A percentile compares a stretch with the other conserved stretches of the same genome.
Conservation (phyloP, 2,888 invertebrate genomes). For the Tinea trinotella region DNA sequence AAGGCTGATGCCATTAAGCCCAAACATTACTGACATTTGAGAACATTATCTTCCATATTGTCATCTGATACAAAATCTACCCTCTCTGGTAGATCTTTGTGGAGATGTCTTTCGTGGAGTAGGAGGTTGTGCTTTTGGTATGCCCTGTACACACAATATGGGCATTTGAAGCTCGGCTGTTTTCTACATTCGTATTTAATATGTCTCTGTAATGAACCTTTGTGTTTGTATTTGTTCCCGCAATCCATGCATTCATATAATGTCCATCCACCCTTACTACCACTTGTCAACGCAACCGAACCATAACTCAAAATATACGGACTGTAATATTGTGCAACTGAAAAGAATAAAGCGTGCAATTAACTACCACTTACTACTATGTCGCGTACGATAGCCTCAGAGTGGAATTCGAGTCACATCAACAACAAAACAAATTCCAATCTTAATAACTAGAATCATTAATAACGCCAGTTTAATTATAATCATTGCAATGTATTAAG, state of each 20-base stretch:
- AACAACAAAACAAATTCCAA: too few species aligned
- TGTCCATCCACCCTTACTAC: slow-evolving; percentile 56
- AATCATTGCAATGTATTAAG: slow-evolving; percentile 30
- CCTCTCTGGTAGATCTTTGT: slow-evolving; percentile 68
- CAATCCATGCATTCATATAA: slow-evolving; percentile 78
- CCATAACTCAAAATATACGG: slow-evolving; percentile 71
- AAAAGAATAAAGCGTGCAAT: slow-evolving; percentile 55
- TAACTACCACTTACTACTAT: slow-evolving; percentile 21
- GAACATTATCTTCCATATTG: not conserved
- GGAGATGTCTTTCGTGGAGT: slow-evolving; percentile 66
- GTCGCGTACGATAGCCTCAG: too few species aligned
- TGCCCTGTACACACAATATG: slow-evolving; percentile 77
- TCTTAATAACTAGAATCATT: too few species aligned
- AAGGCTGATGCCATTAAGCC: not conserved
- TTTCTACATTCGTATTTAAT: slow-evolving; percentile 83
- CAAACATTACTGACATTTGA: slow-evolving; percentile 18
- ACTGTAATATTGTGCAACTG: slow-evolving; percentile 72
- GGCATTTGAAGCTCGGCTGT: slow-evolving; percentile 79
- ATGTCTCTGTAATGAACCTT: slow-evolving; percentile 83
- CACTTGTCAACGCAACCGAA: slow-evolving; percentile 54
- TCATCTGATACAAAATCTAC: slow-evolving; percentile 58
- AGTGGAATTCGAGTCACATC: too few species aligned
- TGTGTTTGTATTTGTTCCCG: slow-evolving; percentile 87
- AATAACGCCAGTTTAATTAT: too few species aligned
- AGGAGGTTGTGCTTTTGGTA: slow-evolving; percentile 76